Base-by-base conservation (phyloP, 2,888 invertebrate genomes). In the Hyposoter didymator region DNA sequence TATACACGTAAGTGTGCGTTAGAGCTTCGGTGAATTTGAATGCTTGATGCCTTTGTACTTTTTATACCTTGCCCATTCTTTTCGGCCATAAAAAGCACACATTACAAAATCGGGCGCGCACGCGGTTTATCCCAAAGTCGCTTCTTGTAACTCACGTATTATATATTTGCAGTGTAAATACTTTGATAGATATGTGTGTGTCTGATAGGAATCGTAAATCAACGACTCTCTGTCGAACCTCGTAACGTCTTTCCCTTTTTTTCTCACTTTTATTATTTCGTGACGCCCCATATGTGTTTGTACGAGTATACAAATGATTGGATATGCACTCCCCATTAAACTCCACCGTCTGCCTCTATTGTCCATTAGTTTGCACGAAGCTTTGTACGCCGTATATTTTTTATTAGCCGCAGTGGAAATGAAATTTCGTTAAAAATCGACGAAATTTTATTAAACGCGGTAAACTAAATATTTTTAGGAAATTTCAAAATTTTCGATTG, bases 31-130 rank as follows among this genome's bases (percentile, higher is more conserved):
- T 89, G 90, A 92, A 91, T 92, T 91, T 91, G 91, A 92, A 92
- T 91, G 89, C 89, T 87, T 87, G 90, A 90, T 90, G 90, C 90
- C 89, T 91, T 90, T 91, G 84, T 86, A 82, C 89, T 91, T 39
- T 39, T 90, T 91, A 84, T 84, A 87, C 85, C 78, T 82, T 83
- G 87, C 85, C 89, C 89, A 91, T 91, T 92, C 90, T 91, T 89
- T 90, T 88, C 88, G 87, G 87, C 86, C 90, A 90, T 91, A 92
- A 92, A 75, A 91, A 91, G 86, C 89, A 90, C 91, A 90, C 91
- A 92, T 91, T 90, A 90, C 89, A 84, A 86, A 87, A 89, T 88
- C 89, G 86, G 86, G 89, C 89, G 90, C 91, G 90, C 89, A 72
- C 83, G 75, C 81, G 78, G 39, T 39, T 76, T 81, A 87, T 87